Percentiles rank a stretch among this genome's conserved stretches.
Evolutionary conservation across 2,888 invertebrate genomes (phyloP).

Genomic region (Labia minor): DNA sequence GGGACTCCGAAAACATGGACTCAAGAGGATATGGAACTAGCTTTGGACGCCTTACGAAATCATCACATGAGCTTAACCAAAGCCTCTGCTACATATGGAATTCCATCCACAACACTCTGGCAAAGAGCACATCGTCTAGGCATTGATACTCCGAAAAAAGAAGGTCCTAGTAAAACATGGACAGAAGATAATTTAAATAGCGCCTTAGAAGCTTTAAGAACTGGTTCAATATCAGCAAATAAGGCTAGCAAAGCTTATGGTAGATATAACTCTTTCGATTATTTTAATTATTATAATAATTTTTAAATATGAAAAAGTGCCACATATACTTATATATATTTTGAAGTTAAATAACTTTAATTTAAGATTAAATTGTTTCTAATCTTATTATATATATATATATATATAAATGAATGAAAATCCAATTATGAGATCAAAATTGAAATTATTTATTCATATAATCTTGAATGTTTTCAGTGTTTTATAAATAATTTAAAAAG

Average conservation of each 20-base stretch:
- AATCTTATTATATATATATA: too few relatives aligned
- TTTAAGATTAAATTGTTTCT: too few relatives aligned
- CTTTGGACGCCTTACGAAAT: constrained; percentile 71
- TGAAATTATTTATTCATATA: too few relatives aligned
- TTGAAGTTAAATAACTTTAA: too few relatives aligned
- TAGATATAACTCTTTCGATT: constrained; percentile 32
- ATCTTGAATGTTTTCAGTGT: too few relatives aligned
- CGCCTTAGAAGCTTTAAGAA: constrained; percentile 69
- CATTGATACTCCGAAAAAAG: constrained; percentile 85
- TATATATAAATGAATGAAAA: too few relatives aligned
- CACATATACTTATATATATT: neutral
- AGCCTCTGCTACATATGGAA: constrained; percentile 74
- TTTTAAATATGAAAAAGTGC: too few relatives aligned
- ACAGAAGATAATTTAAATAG: constrained; percentile 71
- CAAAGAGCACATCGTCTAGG: constrained; percentile 79
- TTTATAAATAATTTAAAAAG: too few relatives aligned
- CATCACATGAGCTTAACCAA: constrained; percentile 85
- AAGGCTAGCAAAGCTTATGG: constrained; percentile 85
- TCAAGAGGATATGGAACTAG: constrained; percentile 80
- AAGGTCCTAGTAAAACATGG: constrained; percentile 78
- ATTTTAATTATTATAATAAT: too few relatives aligned
- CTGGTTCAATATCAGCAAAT: constrained; percentile 78
- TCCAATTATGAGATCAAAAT: too few relatives aligned
- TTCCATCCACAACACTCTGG: constrained; percentile 84
- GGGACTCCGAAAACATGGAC: constrained; percentile 76